phyloP scores from a whole-genome alignment of 2,888 invertebrate species.

The Taenaris catops region DNA sequence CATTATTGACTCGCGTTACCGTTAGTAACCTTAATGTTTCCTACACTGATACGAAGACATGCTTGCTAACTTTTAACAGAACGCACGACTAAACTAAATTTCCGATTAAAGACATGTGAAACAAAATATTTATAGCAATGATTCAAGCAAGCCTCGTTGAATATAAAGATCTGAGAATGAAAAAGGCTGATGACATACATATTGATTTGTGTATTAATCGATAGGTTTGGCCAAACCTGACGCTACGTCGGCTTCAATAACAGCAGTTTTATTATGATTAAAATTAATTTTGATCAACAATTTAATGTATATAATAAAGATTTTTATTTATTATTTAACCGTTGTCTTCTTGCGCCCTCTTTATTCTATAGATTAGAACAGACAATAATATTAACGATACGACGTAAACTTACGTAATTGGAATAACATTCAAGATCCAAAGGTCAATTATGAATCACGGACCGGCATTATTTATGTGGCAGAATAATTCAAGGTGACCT shows the following conservation, averaged over 20 bases:
- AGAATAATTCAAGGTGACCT: constrained; percentile 17
- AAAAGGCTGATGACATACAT: constrained; percentile 59
- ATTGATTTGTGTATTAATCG: constrained; percentile 15
- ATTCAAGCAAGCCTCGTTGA: constrained; percentile 54
- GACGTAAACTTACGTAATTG: constrained; percentile 1
- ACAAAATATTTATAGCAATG: constrained; percentile 52
- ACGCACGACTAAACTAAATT: constrained; percentile 62
- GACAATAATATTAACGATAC: no score
- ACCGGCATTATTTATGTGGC: constrained; percentile 1
- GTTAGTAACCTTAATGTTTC: constrained; percentile 70
- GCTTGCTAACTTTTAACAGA: constrained; percentile 78
- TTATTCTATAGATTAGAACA: no score
- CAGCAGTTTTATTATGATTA: constrained; percentile 62
- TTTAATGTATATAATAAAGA: constrained; percentile 77
- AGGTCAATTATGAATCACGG: constrained; percentile 16
- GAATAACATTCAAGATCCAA: constrained; percentile 3
- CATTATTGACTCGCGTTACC: constrained; percentile 66
- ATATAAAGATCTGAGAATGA: constrained; percentile 60
- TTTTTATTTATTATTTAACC: constrained; percentile 62
- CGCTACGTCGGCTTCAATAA: constrained; percentile 66
- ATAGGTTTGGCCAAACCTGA: constrained; percentile 40
- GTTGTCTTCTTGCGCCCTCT: constrained; percentile 1
- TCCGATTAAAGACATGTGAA: constrained; percentile 49
- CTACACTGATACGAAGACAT: constrained; percentile 57
- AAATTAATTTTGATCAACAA: constrained; percentile 65